Base-by-base conservation (phyloP, 2,888 invertebrate genomes). In the Ichneumon xanthorius region DNA sequence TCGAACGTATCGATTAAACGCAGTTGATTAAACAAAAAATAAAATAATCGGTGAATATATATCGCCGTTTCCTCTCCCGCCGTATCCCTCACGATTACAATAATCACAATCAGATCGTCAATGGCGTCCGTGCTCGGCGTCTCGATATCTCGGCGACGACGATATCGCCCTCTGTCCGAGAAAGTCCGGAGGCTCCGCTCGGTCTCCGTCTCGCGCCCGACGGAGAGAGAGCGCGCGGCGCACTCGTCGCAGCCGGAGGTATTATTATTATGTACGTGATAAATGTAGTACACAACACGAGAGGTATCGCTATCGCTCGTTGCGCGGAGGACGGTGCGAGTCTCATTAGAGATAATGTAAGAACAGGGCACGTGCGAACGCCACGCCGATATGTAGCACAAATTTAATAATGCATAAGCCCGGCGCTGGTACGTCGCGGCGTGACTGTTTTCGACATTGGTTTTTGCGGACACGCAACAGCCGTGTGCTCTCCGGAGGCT, bases 251-350 rank as follows among this genome's bases (percentile, higher is more conserved):
- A 58, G 11, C 26, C 22, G 22, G 26, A 11, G 61, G 45, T 45
- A 45, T 45, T 48, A 63, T 75, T 48, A 11, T 63, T 75, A 75
- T 48, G 75, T 63, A 75, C 75, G 75, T 75, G 63, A 75, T 75
- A 75, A 75, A 63, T 75, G 61, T 48, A 48, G 61, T 75, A 75
- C 45, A 75, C 61, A 75, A 75, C 48, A 19, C 16, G 40, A 45
- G 37, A 4, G 16, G 45, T 45, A 45, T 63, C 63, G 75, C 30
- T 75, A 48, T 63, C 30, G 30, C 45, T 33, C 48, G 75, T 45
- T 45, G n/a, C 61, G 30, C 48, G 30, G 48, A 63, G 33, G 26
- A 26, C 75, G 63, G 30, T 45, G 45, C 37, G n/a, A n/a, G 45
- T 58, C 63, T 61, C 61, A 75, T 63, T 48, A 75, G 45, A 30